Percentiles rank a stretch among this genome's conserved stretches.
These are phyloP conservation scores for Aethina tumida DNA, from an alignment of 1,140 invertebrate genomes.

Conservation along the genomic window DNA sequence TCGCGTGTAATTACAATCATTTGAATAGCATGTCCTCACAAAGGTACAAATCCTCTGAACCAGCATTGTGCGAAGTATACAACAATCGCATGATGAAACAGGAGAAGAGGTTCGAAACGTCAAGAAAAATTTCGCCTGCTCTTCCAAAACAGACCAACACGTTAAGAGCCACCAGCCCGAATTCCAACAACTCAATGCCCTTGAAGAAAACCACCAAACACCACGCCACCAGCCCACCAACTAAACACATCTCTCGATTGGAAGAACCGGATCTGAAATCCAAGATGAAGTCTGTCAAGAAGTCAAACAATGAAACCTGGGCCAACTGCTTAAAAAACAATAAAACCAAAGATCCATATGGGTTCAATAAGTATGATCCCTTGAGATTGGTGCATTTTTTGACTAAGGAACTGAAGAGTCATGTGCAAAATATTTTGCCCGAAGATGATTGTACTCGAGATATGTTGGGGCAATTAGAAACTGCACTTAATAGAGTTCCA, in stretches of 20 bases:
- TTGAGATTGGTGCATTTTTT: slow-evolving; percentile 32
- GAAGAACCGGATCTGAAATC: not conserved
- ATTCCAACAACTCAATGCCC: no score
- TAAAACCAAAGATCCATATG: slow-evolving; percentile 22
- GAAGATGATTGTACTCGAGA: slow-evolving; percentile 27
- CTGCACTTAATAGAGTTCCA: slow-evolving; percentile 29
- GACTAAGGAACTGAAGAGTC: slow-evolving; percentile 27
- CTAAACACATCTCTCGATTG: slow-evolving; percentile 1
- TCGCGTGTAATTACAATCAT: no score
- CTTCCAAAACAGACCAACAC: no score
- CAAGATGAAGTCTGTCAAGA: not conserved
- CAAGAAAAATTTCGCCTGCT: no score
- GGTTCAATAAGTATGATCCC: slow-evolving; percentile 31
- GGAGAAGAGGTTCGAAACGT: no score
- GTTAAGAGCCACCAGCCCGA: no score
- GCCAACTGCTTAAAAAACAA: slow-evolving; percentile 22
- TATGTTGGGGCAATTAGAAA: slow-evolving; percentile 30
- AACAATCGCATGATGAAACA: no score
- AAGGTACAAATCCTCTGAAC: no score
- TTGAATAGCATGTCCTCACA: no score
- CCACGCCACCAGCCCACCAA: slow-evolving; percentile 2
- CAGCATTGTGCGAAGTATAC: no score
- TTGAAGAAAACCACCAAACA: slow-evolving; percentile 3
- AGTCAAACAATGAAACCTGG: slow-evolving; percentile 28
- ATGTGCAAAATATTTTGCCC: slow-evolving; percentile 20